Base-by-base conservation (phyloP, 2,888 invertebrate genomes). In the Melanophora roralis region DNA sequence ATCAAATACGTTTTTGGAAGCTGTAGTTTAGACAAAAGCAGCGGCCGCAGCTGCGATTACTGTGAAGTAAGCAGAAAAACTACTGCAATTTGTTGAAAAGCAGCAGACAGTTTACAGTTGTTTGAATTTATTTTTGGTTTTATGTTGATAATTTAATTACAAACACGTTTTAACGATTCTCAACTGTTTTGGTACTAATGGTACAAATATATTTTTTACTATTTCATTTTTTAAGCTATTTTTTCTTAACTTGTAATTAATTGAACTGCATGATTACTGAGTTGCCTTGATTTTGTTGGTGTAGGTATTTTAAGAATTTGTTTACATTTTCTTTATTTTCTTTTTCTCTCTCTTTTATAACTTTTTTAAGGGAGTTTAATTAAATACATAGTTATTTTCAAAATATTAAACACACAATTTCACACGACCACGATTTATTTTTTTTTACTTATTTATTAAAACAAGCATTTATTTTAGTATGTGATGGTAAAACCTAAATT, bases 81-180 rank as follows among this genome's bases (percentile, higher is more conserved):
- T 8, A 23, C 27, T 47, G 21, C 36, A 12, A 14, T 49, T 49
- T 21, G n/a, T 40, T 40, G 9, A 12, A 14, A 74, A 67, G 67
- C 74, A 67, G 74, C 74, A 74, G 74, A 74, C 67, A 19, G 14
- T 60, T 59, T 74, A 43, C 49, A 7, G 4, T 51, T 43, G 27
- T 14, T 60, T 14, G 19, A 23, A n/a, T 11, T 34, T n/a, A 12
- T n/a, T 36, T 57, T 38, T 21, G 12, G 3, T 23, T 36, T 1
- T 1, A 12, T n/a, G 11, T 69, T 59, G 12, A 34, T 21, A n/a
- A n/a, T n/a, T n/a, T n/a, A n/a, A n/a, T n/a, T n/a, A n/a, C n/a
- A n/a, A n/a, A n/a, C n/a, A n/a, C n/a, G n/a, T n/a, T n/a, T n/a
- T n/a, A n/a, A n/a, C n/a, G n/a, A n/a, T n/a, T n/a, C n/a, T n/a